Evolutionary conservation across 2,113 vertebrate species (phyloP).

Genomic region (Cricetomys ansorgei): DNA sequence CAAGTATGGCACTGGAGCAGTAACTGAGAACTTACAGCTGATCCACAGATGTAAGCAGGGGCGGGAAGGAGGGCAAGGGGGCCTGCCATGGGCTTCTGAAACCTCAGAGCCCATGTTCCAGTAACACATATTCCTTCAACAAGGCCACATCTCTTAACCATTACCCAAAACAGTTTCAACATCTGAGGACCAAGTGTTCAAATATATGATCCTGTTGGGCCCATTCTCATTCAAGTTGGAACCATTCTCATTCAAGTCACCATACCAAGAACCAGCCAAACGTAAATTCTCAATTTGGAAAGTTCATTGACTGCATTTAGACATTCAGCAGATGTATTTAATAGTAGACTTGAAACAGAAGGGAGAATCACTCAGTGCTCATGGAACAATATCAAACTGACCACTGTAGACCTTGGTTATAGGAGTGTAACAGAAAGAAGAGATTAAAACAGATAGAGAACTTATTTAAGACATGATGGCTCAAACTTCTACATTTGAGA

Average conservation of each 20-base stretch:
- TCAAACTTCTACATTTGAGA: not conserved
- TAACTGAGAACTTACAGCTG: not conserved
- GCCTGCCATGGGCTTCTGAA: not conserved
- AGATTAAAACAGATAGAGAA: not conserved
- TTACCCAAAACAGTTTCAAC: not conserved
- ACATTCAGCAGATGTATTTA: not conserved
- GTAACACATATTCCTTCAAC: not conserved
- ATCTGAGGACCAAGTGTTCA: not conserved
- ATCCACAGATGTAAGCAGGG: not conserved
- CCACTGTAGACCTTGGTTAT: not conserved
- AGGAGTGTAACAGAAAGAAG: not conserved
- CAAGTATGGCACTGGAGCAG: too few species aligned
- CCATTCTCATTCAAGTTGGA: too few species aligned
- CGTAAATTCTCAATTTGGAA: not conserved
- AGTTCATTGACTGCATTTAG: not conserved
- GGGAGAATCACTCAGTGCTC: not conserved
- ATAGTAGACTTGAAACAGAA: not conserved
- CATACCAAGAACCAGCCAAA: not conserved
- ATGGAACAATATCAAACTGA: not conserved
- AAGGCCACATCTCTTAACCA: not conserved
- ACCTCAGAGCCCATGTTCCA: not conserved
- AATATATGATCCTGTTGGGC: not conserved
- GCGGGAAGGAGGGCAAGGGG: not conserved
- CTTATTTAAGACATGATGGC: not conserved
- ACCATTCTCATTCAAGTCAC: not conserved